phyloP scores from a whole-genome alignment of 2,888 invertebrate genomes.

The Lepidochitona cinerea region DNA sequence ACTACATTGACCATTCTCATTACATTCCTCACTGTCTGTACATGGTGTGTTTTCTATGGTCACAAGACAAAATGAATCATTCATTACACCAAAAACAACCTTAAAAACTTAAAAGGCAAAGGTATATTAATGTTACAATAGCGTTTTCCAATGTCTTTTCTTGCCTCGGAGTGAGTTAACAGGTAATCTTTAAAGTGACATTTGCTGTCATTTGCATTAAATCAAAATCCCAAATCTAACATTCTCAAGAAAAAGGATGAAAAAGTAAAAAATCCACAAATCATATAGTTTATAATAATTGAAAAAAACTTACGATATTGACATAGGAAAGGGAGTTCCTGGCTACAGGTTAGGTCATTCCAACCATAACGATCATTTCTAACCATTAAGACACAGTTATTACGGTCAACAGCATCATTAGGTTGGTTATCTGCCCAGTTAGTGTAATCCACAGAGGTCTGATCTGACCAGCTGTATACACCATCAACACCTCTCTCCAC shows the following conservation, averaged over 20 bases:
- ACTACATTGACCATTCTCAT: not conserved
- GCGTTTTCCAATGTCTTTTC: no score
- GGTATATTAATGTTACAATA: no score
- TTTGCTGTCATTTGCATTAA: no score
- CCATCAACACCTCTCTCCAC: not conserved
- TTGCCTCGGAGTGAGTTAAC: no score
- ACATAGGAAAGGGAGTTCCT: not conserved
- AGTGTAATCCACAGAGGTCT: not conserved
- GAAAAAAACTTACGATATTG: constrained; percentile 2
- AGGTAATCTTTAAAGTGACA: no score
- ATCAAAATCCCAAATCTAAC: no score
- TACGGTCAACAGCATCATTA: not conserved
- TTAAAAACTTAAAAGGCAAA: no score
- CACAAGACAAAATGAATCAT: not conserved
- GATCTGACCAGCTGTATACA: not conserved
- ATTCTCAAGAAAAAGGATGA: no score
- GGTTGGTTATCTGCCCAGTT: not conserved
- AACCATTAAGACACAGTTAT: not conserved
- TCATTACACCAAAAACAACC: not conserved
- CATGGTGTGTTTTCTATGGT: not conserved
- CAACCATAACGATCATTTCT: not conserved
- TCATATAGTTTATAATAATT: no score
- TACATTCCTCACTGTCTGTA: not conserved
- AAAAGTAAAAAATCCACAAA: no score
- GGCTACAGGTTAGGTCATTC: not conserved